phyloP scores from a whole-genome alignment of 2,888 invertebrate species.

The Microdon myrmicae region DNA sequence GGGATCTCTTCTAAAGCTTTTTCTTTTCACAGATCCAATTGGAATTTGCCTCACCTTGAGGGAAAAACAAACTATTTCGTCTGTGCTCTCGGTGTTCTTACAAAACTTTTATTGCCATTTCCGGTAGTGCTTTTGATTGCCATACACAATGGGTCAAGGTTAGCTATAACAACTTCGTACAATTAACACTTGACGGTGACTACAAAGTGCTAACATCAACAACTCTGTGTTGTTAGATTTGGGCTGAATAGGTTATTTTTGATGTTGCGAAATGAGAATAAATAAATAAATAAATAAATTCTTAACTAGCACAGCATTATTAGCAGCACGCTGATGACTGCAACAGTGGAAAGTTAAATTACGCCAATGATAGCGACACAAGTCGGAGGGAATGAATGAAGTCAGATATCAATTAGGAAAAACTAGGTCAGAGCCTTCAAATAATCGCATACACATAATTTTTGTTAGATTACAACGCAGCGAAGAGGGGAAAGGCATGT shows the following conservation, averaged over 20 bases:
- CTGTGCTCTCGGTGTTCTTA: conserved; percentile 3
- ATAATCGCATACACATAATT: conserved; percentile 39
- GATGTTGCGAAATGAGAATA: not conserved
- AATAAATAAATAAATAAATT: conserved; percentile 11
- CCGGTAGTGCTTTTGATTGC: conserved; percentile 32
- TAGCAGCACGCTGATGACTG: conserved; percentile 46
- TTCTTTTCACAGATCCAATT: too few relatives aligned
- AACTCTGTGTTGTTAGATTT: conserved; percentile 10
- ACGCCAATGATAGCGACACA: conserved; percentile 26
- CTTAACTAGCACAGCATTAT: conserved; percentile 41
- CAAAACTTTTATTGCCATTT: conserved; percentile 10
- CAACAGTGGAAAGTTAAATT: conserved; percentile 26
- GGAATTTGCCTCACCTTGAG: too few relatives aligned
- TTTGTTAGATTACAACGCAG: conserved; percentile 35
- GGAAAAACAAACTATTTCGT: too few relatives aligned
- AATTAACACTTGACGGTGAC: conserved; percentile 18
- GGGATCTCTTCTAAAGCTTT: too few relatives aligned
- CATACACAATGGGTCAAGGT: conserved; percentile 40
- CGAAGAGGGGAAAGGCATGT: not conserved
- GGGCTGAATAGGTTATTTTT: conserved; percentile 21
- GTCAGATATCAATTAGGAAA: too few relatives aligned
- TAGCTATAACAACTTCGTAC: conserved; percentile 1
- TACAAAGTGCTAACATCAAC: conserved; percentile 3
- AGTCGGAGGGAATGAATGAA: too few relatives aligned
- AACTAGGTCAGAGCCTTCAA: conserved; percentile 47